Evolutionary conservation across 1,140 invertebrate genomes (phyloP).

Genomic region (Pseudachorutes palmiensis): DNA sequence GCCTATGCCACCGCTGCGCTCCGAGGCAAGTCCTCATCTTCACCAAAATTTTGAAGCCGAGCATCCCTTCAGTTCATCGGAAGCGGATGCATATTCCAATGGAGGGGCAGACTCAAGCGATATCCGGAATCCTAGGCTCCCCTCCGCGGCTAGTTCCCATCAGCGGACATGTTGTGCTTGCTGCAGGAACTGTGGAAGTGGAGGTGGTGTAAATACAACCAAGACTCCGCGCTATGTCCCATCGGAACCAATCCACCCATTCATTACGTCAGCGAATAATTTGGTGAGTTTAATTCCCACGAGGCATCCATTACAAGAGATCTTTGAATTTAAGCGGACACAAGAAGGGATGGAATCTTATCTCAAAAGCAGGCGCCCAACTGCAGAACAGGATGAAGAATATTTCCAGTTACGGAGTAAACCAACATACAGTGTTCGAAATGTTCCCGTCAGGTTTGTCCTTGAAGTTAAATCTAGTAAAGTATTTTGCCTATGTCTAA

Average conservation of each 20-base stretch:
- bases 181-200: background rate
- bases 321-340: background rate
- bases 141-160: too few species aligned
- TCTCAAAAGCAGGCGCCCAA: background rate
- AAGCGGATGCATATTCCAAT: background rate
- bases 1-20: background rate
- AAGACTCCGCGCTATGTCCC: background rate
- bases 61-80: background rate
- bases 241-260: background rate
- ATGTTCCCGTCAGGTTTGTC: background rate
- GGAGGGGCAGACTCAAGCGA: background rate
- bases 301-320: too few species aligned
- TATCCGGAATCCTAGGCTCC: too few species aligned
- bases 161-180: background rate
- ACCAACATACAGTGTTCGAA: background rate
- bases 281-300: too few species aligned
- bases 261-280: background rate
- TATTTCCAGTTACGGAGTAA: background rate
- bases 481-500: too few species aligned
- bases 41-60: background rate
- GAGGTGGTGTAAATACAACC: background rate
- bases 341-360: constrained; percentile 2
- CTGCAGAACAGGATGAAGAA: background rate
- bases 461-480: too few species aligned
- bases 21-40: background rate